A percentile compares a stretch with the other conserved stretches of the same genome.
Evolutionary conservation across 2,113 vertebrate genomes (phyloP).

Genomic region (Sphaerodactylus townsendi): DNA sequence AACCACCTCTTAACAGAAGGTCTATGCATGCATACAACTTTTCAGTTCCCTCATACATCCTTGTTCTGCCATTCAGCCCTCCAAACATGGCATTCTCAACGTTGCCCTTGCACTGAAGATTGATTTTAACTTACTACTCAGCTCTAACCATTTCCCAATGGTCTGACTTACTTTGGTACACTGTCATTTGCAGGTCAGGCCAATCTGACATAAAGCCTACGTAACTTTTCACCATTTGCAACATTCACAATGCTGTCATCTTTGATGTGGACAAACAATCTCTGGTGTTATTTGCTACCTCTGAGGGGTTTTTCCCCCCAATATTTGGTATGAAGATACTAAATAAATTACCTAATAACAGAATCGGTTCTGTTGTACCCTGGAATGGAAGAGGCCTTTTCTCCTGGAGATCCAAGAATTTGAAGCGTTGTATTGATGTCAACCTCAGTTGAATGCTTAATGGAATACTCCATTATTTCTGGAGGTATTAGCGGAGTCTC

Average conservation of each 20-base stretch:
- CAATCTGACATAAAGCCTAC: constrained; percentile 12
- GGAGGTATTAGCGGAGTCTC: constrained; percentile 97
- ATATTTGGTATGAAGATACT: constrained; percentile 26
- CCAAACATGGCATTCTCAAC: background rate
- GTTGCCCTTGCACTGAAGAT: background rate
- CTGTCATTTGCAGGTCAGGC: background rate
- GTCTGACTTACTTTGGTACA: no score
- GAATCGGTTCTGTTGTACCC: constrained; percentile 98
- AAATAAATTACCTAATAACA: constrained; percentile 89
- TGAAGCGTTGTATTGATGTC: constrained; percentile 98
- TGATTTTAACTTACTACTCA: background rate
- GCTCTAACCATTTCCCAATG: background rate
- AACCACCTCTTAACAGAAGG: background rate
- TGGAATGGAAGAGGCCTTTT: constrained; percentile 97
- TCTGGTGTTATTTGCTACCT: background rate
- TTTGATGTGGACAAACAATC: constrained; percentile 1
- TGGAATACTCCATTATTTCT: constrained; percentile 99
- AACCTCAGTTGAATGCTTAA: constrained; percentile 96
- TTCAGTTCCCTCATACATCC: background rate
- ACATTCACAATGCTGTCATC: background rate
- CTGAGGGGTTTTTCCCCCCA: constrained; percentile 16
- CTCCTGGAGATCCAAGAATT: constrained; percentile 96
- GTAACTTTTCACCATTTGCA: constrained; percentile 7
- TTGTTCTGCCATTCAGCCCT: background rate
- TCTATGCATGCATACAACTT: background rate